A percentile compares a stretch with the other conserved stretches of the same genome.
Conservation (phyloP, 2,888 invertebrate genomes). For the Halictus quadricinctus region DNA sequence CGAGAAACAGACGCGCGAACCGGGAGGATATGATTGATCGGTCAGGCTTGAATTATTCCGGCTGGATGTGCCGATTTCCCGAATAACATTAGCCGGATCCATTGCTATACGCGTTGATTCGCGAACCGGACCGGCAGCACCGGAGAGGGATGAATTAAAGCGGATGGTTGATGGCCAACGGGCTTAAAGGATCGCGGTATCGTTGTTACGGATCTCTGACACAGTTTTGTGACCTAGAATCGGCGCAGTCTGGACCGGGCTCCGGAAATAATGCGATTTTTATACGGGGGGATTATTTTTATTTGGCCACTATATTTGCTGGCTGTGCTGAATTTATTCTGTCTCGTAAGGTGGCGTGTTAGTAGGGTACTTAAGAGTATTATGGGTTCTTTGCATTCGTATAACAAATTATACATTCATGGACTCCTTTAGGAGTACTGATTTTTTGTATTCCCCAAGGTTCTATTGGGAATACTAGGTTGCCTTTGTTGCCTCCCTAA, state of each 20-base stretch:
- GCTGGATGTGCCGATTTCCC: constrained; percentile 38
- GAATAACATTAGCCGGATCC: constrained; percentile 50
- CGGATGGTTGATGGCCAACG: neutral
- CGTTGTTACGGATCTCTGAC: neutral
- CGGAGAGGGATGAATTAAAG: neutral
- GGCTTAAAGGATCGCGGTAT: neutral
- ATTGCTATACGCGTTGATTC: neutral
- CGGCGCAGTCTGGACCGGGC: neutral
- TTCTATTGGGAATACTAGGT: neutral
- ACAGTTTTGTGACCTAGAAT: neutral
- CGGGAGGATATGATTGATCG: constrained; percentile 50
- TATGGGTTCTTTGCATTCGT: neutral
- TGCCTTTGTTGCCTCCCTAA: neutral
- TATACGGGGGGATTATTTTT: neutral
- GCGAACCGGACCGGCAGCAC: neutral
- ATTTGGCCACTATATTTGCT: neutral
- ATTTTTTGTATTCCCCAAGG: neutral
- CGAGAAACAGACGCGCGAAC: constrained; percentile 17
- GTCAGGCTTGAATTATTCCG: constrained; percentile 48
- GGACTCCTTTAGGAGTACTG: neutral
- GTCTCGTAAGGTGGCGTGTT: neutral
- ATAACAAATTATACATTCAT: neutral
- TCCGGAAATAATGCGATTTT: neutral
- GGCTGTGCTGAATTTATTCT: neutral
- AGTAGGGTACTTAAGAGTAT: neutral